phyloP scores from a whole-genome alignment of 2,797 vertebrate species.

The Tokudaia muenninki region DNA sequence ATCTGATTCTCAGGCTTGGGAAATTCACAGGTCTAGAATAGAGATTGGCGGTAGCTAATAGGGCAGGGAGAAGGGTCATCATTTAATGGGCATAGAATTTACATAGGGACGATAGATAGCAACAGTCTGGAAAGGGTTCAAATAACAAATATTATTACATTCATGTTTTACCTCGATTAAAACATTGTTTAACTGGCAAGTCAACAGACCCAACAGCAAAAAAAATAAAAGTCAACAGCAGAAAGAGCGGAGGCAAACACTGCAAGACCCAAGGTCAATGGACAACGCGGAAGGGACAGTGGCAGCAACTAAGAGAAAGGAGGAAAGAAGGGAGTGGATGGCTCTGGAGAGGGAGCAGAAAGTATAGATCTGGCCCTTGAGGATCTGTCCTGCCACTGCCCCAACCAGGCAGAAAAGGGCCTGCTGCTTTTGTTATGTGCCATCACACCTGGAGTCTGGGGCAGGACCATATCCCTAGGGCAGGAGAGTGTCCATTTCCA shows the following conservation, averaged over 20 bases:
- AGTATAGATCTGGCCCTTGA: background rate
- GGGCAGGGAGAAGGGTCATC: too few relatives aligned
- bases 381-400: background rate
- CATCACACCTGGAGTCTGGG: background rate
- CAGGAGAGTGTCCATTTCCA: slow-evolving; percentile 59
- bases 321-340: background rate
- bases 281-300: background rate
- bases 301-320: background rate
- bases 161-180: background rate
- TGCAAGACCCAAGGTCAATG: background rate
- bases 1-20: background rate
- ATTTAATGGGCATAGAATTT: background rate
- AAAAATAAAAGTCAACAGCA: background rate
- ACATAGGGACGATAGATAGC: background rate
- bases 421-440: background rate
- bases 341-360: background rate
- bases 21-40: background rate
- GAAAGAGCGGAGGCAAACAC: background rate
- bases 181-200: background rate
- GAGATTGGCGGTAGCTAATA: background rate
- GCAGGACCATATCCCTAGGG: slow-evolving; percentile 41
- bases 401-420: background rate
- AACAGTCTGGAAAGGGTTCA: background rate
- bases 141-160: background rate
- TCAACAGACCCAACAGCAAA: background rate